Percentiles rank a stretch among this genome's conserved stretches.
phyloP scores from a whole-genome alignment of 1,140 invertebrate species.

The Anoplolepis gracilipes region DNA sequence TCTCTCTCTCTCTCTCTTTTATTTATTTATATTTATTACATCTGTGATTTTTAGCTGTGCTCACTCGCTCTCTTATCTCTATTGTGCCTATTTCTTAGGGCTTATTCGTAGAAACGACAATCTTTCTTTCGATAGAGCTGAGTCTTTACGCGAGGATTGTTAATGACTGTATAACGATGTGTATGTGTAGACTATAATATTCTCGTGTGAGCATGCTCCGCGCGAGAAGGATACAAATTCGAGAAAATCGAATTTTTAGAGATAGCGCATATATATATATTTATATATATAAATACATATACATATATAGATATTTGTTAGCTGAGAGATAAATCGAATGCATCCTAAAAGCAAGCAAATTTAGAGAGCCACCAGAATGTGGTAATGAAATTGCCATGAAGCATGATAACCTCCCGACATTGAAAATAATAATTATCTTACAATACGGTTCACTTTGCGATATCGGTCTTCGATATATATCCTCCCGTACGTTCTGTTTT shows the following conservation, averaged over 20 bases:
- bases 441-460: constrained; percentile 58
- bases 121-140: not conserved
- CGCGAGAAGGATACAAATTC: constrained; percentile 18
- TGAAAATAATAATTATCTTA: constrained; percentile 68
- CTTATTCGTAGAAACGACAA: constrained; percentile 14
- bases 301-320: constrained; percentile 1
- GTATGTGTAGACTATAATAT: constrained; percentile 36
- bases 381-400: constrained; percentile 84
- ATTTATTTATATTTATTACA: constrained; percentile 37
- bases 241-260: constrained; percentile 4
- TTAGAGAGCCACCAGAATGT: constrained; percentile 84
- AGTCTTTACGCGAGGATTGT: not conserved
- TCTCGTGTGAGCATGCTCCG: constrained; percentile 69
- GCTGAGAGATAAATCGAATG: constrained; percentile 39
- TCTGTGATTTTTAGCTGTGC: constrained; percentile 14
- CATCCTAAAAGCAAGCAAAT: constrained; percentile 78
- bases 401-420: constrained; percentile 81
- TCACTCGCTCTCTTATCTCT: constrained; percentile 27
- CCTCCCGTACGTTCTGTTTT: constrained; percentile 59
- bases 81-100: constrained; percentile 17
- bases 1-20: too few relatives aligned
- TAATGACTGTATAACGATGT: constrained; percentile 23
- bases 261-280: not conserved
- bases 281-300: too few relatives aligned
- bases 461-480: constrained; percentile 63